These are phyloP conservation scores for Tenthredo notha DNA, from an alignment of 2,888 invertebrate genomes.

Conservation along the genomic window DNA sequence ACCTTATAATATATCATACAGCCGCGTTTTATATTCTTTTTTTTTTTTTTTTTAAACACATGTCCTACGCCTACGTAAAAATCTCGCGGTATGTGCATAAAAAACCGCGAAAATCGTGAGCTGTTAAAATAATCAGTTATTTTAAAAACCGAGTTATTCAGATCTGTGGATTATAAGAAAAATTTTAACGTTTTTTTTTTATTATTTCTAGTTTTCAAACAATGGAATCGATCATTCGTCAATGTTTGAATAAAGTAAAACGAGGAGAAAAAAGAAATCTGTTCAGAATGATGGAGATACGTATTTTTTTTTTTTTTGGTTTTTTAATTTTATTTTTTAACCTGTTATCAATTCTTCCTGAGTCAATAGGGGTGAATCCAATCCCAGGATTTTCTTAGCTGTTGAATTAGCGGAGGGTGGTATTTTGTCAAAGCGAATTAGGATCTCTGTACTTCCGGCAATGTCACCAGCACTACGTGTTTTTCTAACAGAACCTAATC, in stretches of 20 bases:
- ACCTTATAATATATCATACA: neutral
- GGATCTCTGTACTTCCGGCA: constrained; percentile 56
- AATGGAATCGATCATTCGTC: neutral
- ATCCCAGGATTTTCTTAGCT: neutral
- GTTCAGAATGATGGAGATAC: neutral
- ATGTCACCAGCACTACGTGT: constrained; percentile 64
- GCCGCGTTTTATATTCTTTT: neutral
- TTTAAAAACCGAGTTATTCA: neutral
- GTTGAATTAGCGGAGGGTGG: neutral
- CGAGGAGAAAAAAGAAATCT: neutral
- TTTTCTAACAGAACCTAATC: constrained; percentile 67
- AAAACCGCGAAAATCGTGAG: constrained; percentile 2
- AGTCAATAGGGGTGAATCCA: neutral
- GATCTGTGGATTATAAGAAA: neutral
- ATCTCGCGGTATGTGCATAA: neutral
- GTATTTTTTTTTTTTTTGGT: neutral
- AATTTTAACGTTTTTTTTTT: neutral
- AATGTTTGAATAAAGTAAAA: neutral
- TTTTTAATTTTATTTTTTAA: neutral
- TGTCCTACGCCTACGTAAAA: neutral
- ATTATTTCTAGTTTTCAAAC: neutral
- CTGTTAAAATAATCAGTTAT: constrained; percentile 30
- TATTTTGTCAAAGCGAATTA: constrained; percentile 43
- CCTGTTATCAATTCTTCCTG: neutral
- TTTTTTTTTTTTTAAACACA: neutral